Percentiles rank a stretch among this genome's conserved stretches.
Conservation (phyloP, 2,888 invertebrate genomes). For the Priocnemis perturbator region DNA sequence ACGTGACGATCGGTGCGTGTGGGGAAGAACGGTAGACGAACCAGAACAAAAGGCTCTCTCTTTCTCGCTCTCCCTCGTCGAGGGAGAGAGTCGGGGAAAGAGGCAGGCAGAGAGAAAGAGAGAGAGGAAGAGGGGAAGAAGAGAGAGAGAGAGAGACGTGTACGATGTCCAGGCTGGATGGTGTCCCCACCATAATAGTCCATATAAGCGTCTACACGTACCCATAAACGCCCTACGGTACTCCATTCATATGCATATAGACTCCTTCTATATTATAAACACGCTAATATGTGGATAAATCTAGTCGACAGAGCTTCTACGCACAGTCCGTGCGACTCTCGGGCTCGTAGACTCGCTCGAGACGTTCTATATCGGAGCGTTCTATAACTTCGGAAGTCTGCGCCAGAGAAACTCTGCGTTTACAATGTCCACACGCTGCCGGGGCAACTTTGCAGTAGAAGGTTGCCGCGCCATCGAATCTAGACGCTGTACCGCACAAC, state of each 20-base stretch:
- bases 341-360: no score
- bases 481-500: background rate
- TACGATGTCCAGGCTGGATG: background rate
- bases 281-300: no score
- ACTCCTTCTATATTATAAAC: no score
- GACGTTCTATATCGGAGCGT: no score
- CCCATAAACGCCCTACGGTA: background rate
- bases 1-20: constrained; percentile 49
- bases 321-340: no score
- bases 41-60: constrained; percentile 44
- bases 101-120: background rate
- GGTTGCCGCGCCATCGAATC: background rate
- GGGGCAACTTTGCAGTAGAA: background rate
- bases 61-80: no score
- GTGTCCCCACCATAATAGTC: background rate
- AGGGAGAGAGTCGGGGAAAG: constrained; percentile 1
- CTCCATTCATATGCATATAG: no score
- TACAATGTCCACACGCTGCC: no score
- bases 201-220: background rate
- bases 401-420: no score
- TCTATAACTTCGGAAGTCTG: no score
- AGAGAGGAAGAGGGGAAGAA: constrained; percentile 1
- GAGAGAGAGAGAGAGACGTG: constrained; percentile 2
- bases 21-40: constrained; percentile 52
- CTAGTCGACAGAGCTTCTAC: no score